Base-by-base conservation (phyloP, 1,140 invertebrate genomes). In the Leptonema lineaticorne region DNA sequence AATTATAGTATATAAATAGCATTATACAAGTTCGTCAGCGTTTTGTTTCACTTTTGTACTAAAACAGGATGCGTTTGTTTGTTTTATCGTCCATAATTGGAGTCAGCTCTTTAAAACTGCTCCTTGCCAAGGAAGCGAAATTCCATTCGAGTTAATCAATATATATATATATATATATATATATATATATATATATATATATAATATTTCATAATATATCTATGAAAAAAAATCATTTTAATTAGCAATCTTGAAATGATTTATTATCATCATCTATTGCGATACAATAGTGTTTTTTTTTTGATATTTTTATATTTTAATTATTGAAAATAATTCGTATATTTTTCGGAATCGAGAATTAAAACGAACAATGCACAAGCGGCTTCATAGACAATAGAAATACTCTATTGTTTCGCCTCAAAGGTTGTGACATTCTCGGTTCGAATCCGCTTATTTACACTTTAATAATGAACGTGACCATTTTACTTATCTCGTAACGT, bases 1-100 rank as follows among this genome's bases (percentile, higher is more conserved):
- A 53, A 26, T 53, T 16, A 53, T 53, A 26, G 14, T 53, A 45
- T 16, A 14, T 45, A 6, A 4, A 22, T 4, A 50, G 24, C 22
- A 53, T 53, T 22, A 24, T 53, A 53, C 1, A 4, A 41, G 11
- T 53, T 48, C 22, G n/a, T 46, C 20, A 20, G 46, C 3, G 50
- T 45, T 5, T 26, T 53, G 9, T 11, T 53, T 24, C 11, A 6
- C 37, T 4, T 45, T 16, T 45, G 37, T 45, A 45, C 16, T 45
- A 11, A 53, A 26, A 53, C 50, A 53, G 50, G 50, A 53, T 53
- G 50, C 50, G 27, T 53, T 24, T 53, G 50, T 53, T 53, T 53
- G 50, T 24, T 53, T 53, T 53, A 26, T n/a, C 22, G 22, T 53
- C 27, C 27, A 24, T 53, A 53, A 53, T 24, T 24, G 50, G 50